Evolutionary conservation across 2,888 invertebrate genomes (phyloP), one percentile per base, ranked within the genome.

Genomic region (Diadromus collaris): DNA sequence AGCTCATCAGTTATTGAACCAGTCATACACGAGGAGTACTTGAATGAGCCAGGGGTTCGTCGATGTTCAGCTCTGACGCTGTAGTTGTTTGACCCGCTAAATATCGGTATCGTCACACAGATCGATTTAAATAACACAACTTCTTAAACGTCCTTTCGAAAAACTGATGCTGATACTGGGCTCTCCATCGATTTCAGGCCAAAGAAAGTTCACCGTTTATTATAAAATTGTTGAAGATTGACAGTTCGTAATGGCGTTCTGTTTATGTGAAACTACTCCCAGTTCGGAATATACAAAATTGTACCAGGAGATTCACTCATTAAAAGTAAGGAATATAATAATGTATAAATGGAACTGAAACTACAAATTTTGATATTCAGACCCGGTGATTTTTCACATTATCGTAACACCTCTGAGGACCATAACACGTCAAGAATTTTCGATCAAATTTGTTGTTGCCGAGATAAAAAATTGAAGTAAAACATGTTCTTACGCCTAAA

Each of bases 1-100:
- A 60, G 61, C 65, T 61, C 69, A 73, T 79, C 76, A 73, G 79
- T 77, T 77, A 77, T 77, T 70, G 76, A 79, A 70, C 69, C 68
- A 65, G 64, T 69, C 60, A 69, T 68, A 73, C 68, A 48, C 24
- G 61, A 65, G 44, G 56, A 63, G n/a, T 13, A 16, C 51, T 65
- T 56, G 29, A n/a, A 63, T 41, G 60, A 48, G 19, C 51, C 27
- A 41, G 64, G 44, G 46, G 63, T 21, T 77, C 48, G 46, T 63
- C 38, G 67, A 72, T 58, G 58, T 68, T 58, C 67, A 51, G 58
- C 56, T 44, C 44, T 38, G 51, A 56, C 68, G 69, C 58, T 73
- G 46, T 48, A 70, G 76, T 79, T 79, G 76, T 70, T 69, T 77
- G 79, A 73, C 72, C 79, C 65, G 46, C 44, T 51, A 34, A 69